Evolutionary conservation across 2,797 vertebrate species (phyloP).

Genomic region (Benthosema pterotum): DNA sequence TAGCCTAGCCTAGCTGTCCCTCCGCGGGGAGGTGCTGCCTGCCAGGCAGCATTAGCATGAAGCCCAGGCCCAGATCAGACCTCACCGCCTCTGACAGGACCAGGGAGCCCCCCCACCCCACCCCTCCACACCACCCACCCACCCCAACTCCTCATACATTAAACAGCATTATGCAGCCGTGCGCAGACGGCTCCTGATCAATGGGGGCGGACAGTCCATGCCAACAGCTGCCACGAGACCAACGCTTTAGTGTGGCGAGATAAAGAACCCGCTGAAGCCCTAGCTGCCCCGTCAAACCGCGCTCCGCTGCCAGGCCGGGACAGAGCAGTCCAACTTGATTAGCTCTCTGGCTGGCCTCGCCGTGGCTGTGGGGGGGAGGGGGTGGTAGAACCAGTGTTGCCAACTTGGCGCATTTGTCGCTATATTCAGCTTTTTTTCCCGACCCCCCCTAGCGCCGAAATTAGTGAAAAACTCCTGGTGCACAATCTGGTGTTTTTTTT

Average conservation of each 20-base stretch:
- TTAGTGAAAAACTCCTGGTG: too few species aligned
- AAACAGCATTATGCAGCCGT: constrained; percentile 75
- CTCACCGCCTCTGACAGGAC: constrained; percentile 65
- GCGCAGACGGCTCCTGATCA: constrained; percentile 70
- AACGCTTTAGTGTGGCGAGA: constrained; percentile 62
- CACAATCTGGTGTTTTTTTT: too few species aligned
- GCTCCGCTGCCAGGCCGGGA: constrained; percentile 43
- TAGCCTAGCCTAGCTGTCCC: too few species aligned
- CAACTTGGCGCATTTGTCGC: too few species aligned
- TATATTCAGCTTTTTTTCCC: too few species aligned
- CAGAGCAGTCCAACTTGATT: constrained; percentile 61
- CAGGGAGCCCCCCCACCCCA: constrained; percentile 32
- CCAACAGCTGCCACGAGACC: constrained; percentile 69
- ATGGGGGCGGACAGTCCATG: constrained; percentile 68
- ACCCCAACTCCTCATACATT: constrained; percentile 77
- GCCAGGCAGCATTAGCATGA: constrained; percentile 70
- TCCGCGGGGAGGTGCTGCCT: constrained; percentile 60
- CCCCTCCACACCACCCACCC: constrained; percentile 38
- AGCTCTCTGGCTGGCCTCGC: constrained; percentile 43
- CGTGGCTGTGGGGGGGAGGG: constrained; percentile 10
- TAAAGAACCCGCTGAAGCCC: constrained; percentile 60
- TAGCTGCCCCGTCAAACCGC: constrained; percentile 52
- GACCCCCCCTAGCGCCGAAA: too few species aligned
- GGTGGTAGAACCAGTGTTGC: too few species aligned
- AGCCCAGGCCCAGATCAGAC: constrained; percentile 60